Conservation (phyloP, 2,797 vertebrate genomes). For the Microcaecilia unicolor region DNA sequence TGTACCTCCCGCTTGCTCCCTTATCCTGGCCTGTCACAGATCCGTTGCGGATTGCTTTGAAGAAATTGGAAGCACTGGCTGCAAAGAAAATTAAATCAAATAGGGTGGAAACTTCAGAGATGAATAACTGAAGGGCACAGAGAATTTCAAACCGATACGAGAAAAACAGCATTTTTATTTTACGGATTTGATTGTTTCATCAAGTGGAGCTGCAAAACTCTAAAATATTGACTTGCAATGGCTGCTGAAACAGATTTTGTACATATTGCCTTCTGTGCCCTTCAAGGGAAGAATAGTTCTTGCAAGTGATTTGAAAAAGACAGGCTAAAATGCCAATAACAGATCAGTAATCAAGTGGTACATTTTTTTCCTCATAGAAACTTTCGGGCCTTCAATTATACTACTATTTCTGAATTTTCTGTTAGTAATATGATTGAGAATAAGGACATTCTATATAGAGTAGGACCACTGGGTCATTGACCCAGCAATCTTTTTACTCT, state of each 20-base stretch:
- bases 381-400: no score
- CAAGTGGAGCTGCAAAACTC: not conserved
- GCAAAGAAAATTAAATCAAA: not conserved
- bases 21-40: not conserved
- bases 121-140: not conserved
- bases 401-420: no score
- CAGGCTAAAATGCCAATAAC: not conserved
- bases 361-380: no score
- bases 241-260: not conserved
- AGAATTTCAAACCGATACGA: not conserved
- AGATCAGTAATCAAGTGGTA: not conserved
- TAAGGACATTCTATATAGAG: no score
- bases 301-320: not conserved
- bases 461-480: no score
- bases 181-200: not conserved
- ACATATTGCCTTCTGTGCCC: not conserved
- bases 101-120: slow-evolving; percentile 1
- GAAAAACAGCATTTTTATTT: not conserved
- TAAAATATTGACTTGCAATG: not conserved
- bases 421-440: no score
- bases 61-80: not conserved
- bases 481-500: no score
- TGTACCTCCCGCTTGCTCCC: slow-evolving; percentile 4
- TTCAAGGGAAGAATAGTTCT: not conserved
- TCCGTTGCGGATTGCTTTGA: slow-evolving; percentile 1